Conservation (phyloP, 92 coral and sea anemone species). For the Zoanthus gigantus region DNA sequence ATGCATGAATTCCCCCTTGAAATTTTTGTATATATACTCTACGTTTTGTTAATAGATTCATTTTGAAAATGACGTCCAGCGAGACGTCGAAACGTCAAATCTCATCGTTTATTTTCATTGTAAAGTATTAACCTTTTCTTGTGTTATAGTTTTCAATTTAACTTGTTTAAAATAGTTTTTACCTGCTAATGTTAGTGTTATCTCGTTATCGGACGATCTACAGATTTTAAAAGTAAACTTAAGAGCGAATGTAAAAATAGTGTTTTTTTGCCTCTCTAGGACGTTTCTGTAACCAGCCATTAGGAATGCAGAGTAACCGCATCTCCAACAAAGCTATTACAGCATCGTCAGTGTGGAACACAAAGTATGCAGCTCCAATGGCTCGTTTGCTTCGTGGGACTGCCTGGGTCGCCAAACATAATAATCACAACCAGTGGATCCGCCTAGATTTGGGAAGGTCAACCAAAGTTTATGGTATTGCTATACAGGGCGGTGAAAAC, state of each 20-base stretch:
- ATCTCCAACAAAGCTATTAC: constrained; percentile 21
- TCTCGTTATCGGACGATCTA: background rate
- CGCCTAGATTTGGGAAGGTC: constrained; percentile 59
- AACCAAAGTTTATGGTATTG: constrained; percentile 63
- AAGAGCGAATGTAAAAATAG: background rate
- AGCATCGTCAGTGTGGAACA: background rate
- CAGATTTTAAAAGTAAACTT: background rate
- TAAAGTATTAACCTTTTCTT: too few relatives aligned
- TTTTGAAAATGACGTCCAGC: too few relatives aligned
- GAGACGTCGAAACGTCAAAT: too few relatives aligned
- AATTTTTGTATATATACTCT: too few relatives aligned
- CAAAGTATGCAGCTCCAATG: constrained; percentile 18
- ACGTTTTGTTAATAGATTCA: too few relatives aligned
- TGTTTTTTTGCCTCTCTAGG: background rate
- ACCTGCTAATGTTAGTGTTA: too few relatives aligned
- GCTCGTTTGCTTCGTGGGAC: constrained; percentile 39
- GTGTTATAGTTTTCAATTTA: too few relatives aligned
- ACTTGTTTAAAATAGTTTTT: too few relatives aligned
- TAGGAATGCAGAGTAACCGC: constrained; percentile 26
- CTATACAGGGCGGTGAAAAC: constrained; percentile 58
- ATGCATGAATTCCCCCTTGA: too few relatives aligned
- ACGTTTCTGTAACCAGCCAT: constrained; percentile 28
- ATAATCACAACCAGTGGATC: constrained; percentile 55
- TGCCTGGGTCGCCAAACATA: constrained; percentile 51
- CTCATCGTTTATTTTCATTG: too few relatives aligned